Evolutionary conservation across 1,140 invertebrate species (phyloP), one percentile per base, ranked within the genome.

Genomic region (Brachionus calyciflorus): DNA sequence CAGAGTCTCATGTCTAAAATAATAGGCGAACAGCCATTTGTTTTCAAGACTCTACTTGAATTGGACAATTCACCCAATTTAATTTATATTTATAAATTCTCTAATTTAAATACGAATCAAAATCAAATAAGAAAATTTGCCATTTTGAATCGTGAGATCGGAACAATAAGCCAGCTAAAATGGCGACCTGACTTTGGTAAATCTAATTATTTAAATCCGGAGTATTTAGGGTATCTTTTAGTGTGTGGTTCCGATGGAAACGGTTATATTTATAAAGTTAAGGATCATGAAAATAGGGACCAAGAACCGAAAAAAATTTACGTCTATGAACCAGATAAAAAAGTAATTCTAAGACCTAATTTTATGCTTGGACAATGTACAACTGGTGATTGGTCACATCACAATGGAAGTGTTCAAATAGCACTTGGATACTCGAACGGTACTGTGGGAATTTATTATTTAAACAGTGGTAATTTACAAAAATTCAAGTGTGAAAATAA

Each of bases 361-460:
- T 73, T 51, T 73, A 51, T 46, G 5, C 24, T 17, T 9, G 69
- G 69, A 12, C 69, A 73, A 28, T 73, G 69, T 24, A 73, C 69
- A 2, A 51, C 30, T 30, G 69, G 46, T 21, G 69, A 73, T 55
- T 73, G 69, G 69, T 51, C 46, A 10, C 30, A 37, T 7, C 19
- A 51, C 26, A 73, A 73, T 21, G 69, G 69, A 6, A 21, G 46
- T 2, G 46, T 48, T 12, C 69, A 73, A 49, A 51, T 73, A 33
- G 69, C 69, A 17, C 44, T 73, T 51, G 69, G 69, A 10, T 73
- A 51, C 46, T 49, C 69, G 7, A 73, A 73, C 19, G 69, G 69
- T 9, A 28, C 69, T 40, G 44, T 51, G 19, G 44, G 19, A 0
- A 26, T 73, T 40, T 73, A 51, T 53, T 28, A 73, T 28, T 21